These are phyloP conservation scores for Endotricha flammealis DNA, from an alignment of 2,888 invertebrate genomes.

Conservation along the genomic window DNA sequence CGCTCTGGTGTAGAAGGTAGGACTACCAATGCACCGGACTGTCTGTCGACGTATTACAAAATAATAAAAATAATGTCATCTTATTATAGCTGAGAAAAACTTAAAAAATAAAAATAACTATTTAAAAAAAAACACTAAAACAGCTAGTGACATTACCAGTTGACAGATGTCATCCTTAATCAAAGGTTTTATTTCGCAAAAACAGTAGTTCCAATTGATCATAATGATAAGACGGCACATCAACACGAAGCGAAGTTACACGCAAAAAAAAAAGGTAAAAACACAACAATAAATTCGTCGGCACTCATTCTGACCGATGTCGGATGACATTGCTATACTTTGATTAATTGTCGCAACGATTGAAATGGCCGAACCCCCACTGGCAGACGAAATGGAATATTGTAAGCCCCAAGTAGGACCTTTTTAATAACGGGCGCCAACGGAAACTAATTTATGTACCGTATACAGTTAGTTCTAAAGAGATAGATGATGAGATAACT, in stretches of 20 bases:
- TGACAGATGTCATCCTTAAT: too few species aligned
- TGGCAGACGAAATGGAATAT: slow-evolving; percentile 74
- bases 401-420: slow-evolving; percentile 56
- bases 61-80: too few species aligned
- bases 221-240: slow-evolving; percentile 9
- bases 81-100: too few species aligned
- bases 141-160: too few species aligned
- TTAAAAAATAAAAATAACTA: too few species aligned
- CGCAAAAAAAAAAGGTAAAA: slow-evolving; percentile 25
- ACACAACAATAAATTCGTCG: slow-evolving; percentile 50
- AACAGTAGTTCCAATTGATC: slow-evolving; percentile 1
- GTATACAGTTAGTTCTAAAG: slow-evolving; percentile 31
- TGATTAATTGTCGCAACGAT: slow-evolving; percentile 75
- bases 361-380: slow-evolving; percentile 72
- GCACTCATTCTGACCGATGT: slow-evolving; percentile 44
- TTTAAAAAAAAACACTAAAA: too few species aligned
- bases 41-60: too few species aligned
- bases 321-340: slow-evolving; percentile 74
- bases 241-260: slow-evolving; percentile 8
- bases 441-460: slow-evolving; percentile 60
- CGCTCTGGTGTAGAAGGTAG: too few species aligned
- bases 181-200: too few species aligned
- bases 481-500: slow-evolving; percentile 11
- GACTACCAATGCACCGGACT: too few species aligned
- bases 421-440: slow-evolving; percentile 62